Conservation (phyloP, 2,113 vertebrate genomes). For the Oncorhynchus nerka region DNA sequence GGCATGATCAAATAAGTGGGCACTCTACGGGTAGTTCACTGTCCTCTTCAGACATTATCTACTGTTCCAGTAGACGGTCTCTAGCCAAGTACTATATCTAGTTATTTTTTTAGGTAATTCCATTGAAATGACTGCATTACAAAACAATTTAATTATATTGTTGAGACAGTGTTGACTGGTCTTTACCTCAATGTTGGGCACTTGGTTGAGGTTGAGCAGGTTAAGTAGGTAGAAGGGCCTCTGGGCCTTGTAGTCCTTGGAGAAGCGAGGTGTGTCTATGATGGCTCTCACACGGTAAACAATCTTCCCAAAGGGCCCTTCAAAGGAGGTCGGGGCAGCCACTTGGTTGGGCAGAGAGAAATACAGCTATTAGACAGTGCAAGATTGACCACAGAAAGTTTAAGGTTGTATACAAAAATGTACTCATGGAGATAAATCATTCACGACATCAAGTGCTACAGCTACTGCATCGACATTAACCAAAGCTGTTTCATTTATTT, state of each 20-base stretch:
- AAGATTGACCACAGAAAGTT: no score
- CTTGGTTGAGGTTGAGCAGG: conserved; percentile 88
- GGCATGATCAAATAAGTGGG: background rate
- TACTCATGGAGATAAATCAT: no score
- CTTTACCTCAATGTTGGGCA: conserved; percentile 89
- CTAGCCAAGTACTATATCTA: no score
- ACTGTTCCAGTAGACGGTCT: no score
- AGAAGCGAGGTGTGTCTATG: conserved; percentile 92
- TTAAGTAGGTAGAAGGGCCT: conserved; percentile 88
- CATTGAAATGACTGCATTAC: no score
- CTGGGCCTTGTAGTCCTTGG: conserved; percentile 90
- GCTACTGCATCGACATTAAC: no score
- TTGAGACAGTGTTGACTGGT: background rate
- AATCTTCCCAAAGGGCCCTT: conserved; percentile 93
- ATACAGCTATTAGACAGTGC: no score
- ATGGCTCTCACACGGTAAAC: conserved; percentile 82
- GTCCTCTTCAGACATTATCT: no score
- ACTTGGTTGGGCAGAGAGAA: conserved; percentile 58
- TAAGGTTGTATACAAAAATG: no score
- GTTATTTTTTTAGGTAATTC: no score
- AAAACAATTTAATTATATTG: background rate
- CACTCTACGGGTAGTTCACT: background rate
- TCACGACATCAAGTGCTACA: no score
- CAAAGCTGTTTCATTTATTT: background rate
- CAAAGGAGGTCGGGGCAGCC: conserved; percentile 89